Percentiles rank a stretch among this genome's conserved stretches.
Conservation (phyloP, 1,140 invertebrate genomes). For the Drosophila parvula region DNA sequence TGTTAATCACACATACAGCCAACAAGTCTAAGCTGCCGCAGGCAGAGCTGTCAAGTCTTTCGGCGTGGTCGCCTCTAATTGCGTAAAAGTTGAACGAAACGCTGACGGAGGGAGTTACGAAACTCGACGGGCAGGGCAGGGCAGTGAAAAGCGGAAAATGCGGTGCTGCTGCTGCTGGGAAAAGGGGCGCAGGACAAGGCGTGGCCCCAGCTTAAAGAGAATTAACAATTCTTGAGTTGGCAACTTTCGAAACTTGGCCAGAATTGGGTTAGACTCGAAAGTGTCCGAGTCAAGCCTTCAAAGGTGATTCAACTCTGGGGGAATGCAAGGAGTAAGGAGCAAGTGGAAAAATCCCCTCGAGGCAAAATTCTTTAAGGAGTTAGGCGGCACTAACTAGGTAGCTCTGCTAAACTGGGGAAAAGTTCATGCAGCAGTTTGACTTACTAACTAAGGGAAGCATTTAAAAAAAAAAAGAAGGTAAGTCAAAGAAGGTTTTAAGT, state of each 20-base stretch:
- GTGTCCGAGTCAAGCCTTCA: slow-evolving; percentile 42
- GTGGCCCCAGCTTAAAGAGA: slow-evolving; percentile 43
- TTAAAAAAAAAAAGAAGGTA: not conserved
- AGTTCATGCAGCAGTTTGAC: slow-evolving; percentile 17
- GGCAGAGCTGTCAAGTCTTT: slow-evolving; percentile 46
- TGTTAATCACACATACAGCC: slow-evolving; percentile 47
- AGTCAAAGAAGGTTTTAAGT: not conserved
- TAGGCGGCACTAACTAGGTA: slow-evolving; percentile 37
- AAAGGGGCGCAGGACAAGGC: not conserved
- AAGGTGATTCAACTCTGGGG: slow-evolving; percentile 43
- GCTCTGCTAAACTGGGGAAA: slow-evolving; percentile 23
- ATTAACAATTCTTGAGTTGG: slow-evolving; percentile 55
- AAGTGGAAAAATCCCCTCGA: slow-evolving; percentile 4
- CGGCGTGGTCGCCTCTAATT: slow-evolving; percentile 50
- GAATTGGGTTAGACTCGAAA: slow-evolving; percentile 51
- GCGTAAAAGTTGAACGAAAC: slow-evolving; percentile 52
- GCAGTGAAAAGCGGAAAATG: not conserved
- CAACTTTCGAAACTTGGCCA: slow-evolving; percentile 48
- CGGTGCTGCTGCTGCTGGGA: not conserved
- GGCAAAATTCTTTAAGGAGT: slow-evolving; percentile 34
- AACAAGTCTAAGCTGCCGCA: slow-evolving; percentile 46
- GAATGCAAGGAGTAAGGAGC: not conserved
- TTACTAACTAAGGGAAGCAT: slow-evolving; percentile 23
- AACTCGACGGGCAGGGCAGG: slow-evolving; percentile 4
- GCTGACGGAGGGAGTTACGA: slow-evolving; percentile 33